Evolutionary conservation across 2,797 vertebrate genomes (phyloP).

Genomic region (Schizopygopsis malacanthus): DNA sequence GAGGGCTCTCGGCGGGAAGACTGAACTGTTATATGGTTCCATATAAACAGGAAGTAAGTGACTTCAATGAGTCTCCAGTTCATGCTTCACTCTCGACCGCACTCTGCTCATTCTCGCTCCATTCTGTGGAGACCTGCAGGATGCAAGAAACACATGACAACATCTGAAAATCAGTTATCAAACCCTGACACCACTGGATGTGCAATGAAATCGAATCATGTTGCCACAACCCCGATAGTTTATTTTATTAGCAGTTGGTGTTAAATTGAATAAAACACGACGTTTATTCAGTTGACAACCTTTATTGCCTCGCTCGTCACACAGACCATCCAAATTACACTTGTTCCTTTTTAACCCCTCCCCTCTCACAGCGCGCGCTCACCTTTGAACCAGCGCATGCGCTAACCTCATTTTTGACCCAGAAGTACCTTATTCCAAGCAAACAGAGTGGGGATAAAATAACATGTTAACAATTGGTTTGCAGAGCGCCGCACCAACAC

Average conservation of each 20-base stretch:
- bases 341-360: too few species aligned
- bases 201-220: background rate
- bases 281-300: too few species aligned
- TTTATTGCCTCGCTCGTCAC: too few species aligned
- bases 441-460: too few species aligned
- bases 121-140: conserved; percentile 98
- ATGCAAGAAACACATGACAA: conserved; percentile 56
- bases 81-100: conserved; percentile 99
- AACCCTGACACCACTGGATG: background rate
- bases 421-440: too few species aligned
- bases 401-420: too few species aligned
- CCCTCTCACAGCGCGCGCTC: too few species aligned
- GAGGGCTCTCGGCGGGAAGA: conserved; percentile 94
- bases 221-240: background rate
- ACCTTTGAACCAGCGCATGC: too few species aligned
- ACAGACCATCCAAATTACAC: too few species aligned
- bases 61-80: conserved; percentile 99
- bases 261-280: too few species aligned
- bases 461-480: too few species aligned
- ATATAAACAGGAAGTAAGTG: conserved; percentile 99
- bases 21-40: conserved; percentile 98
- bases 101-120: conserved; percentile 99
- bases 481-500: conserved; percentile 55
- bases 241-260: conserved; percentile 36
- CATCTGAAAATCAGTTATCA: background rate